phyloP scores from a whole-genome alignment of 2,888 invertebrate genomes.

The Dolomedes plantarius region DNA sequence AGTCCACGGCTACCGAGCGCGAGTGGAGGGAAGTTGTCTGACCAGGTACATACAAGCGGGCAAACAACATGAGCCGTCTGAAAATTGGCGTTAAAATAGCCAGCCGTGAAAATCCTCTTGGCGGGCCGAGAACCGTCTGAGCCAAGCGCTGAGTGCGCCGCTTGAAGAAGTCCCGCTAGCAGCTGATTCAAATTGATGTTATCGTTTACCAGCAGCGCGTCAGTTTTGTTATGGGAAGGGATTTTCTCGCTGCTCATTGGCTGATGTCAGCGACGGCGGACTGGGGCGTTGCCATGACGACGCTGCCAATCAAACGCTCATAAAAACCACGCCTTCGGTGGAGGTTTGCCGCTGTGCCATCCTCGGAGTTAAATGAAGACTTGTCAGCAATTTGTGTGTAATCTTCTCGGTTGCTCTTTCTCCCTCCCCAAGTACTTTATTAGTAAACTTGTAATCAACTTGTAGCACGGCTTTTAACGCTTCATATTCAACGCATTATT shows the following conservation, averaged over 20 bases:
- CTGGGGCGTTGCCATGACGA: slow-evolving; percentile 68
- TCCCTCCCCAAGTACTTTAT: not conserved
- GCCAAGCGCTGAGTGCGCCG: slow-evolving; percentile 1
- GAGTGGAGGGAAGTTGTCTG: slow-evolving; percentile 20
- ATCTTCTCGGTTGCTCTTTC: not conserved
- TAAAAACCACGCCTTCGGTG: slow-evolving; percentile 38
- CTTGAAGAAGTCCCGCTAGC: slow-evolving; percentile 41
- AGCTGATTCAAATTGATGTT: slow-evolving; percentile 72
- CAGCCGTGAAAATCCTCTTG: slow-evolving; percentile 23
- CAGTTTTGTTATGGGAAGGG: slow-evolving; percentile 65
- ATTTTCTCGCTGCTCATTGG: slow-evolving; percentile 69
- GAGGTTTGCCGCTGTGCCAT: slow-evolving; percentile 4
- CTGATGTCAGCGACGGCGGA: slow-evolving; percentile 55
- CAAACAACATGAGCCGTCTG: slow-evolving; percentile 3
- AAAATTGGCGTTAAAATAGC: slow-evolving; percentile 20
- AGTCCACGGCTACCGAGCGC: not conserved
- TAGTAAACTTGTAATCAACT: not conserved
- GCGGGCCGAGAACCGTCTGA: not conserved
- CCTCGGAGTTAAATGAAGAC: slow-evolving; percentile 15
- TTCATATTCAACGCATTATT: too few species aligned
- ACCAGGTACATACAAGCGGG: slow-evolving; percentile 11
- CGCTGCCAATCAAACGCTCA: slow-evolving; percentile 63
- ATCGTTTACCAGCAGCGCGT: slow-evolving; percentile 68
- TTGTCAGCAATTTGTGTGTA: slow-evolving; percentile 13
- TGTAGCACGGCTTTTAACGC: too few species aligned